A percentile compares a stretch with the other conserved stretches of the same genome.
Conservation (phyloP, 2,888 invertebrate genomes). For the Microctonus brassicae region DNA sequence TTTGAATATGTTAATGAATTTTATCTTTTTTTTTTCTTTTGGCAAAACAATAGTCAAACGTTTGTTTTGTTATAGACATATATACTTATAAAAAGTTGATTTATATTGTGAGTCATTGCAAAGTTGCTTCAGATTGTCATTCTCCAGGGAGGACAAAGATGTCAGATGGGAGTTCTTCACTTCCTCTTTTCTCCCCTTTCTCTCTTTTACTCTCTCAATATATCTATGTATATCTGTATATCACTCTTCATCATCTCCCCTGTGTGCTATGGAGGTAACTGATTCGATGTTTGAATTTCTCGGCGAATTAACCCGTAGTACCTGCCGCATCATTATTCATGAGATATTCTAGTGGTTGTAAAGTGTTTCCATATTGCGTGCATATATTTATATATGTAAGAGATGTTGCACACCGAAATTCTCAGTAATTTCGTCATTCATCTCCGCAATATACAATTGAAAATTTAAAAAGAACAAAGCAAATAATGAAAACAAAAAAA, state of each 20-base stretch:
- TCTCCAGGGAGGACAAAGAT: neutral
- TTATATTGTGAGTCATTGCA: neutral
- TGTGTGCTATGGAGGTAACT: constrained; percentile 29
- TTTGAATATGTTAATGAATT: too few relatives aligned
- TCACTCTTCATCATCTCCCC: constrained; percentile 31
- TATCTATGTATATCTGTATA: too few relatives aligned
- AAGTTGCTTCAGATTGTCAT: neutral
- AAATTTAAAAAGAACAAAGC: too few relatives aligned
- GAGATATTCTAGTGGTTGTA: neutral
- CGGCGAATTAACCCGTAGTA: constrained; percentile 4
- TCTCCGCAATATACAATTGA: too few relatives aligned
- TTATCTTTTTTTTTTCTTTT: too few relatives aligned
- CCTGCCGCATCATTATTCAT: constrained; percentile 7
- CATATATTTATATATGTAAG: neutral
- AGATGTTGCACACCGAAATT: too few relatives aligned
- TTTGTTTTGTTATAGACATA: neutral
- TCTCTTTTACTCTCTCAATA: neutral
- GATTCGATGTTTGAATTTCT: constrained; percentile 31
- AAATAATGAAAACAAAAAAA: too few relatives aligned
- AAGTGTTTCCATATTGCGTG: constrained; percentile 8
- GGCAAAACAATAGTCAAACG: too few relatives aligned
- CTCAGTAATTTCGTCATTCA: too few relatives aligned
- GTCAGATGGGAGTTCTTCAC: neutral
- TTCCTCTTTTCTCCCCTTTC: neutral
- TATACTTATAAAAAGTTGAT: neutral